Evolutionary conservation across 2,797 vertebrate species (phyloP), one percentile per base, ranked within the genome.

Genomic region (Benthosema pterotum): DNA sequence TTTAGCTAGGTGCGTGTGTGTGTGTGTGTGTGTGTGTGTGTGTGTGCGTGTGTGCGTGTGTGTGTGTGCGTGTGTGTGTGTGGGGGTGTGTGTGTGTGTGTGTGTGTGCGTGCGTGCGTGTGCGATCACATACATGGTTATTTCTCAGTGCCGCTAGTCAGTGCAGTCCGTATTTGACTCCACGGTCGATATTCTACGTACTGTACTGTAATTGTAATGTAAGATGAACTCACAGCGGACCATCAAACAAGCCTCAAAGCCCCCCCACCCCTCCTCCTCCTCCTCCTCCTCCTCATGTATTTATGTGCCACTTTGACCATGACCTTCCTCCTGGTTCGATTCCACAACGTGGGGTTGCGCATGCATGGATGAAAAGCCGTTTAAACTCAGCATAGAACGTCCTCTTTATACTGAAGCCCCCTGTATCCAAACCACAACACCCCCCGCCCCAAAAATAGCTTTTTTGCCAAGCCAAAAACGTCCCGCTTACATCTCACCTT

Each of bases 151-250:
- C 86, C 85, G 87, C 85, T 67, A 56, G 66, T 86, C 83, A 83
- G 80, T 87, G 88, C 87, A 87, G 87, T 89, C 83, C 88, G 75
- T 82, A 66, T 65, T n/a, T n/a, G n/a, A n/a, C 63, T 69, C 74
- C 52, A 72, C 69, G 78, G n/a, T n/a, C n/a, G 74, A 84, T 66
- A 72, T 67, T 80, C 69, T 80, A 77, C 61, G 22, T 25, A 25
- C 22, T 25, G 22, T 3, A 25, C 22, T 1, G 61, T 77, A n/a
- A n/a, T n/a, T n/a, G n/a, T n/a, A n/a, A 69, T 38, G 63, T 77
- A 69, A 70, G 53, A 61, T 71, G 65, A 38, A 54, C 77, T 78
- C 78, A 80, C 77, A 75, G 83, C 73, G 3, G 22, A 25, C 22
- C 22, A 25, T 5, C 22, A 25, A 25, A 5, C 22, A 25, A 25